Evolutionary conservation across 2,888 invertebrate genomes (phyloP).

Genomic region (Pseudococcus jackbeardsleyi): DNA sequence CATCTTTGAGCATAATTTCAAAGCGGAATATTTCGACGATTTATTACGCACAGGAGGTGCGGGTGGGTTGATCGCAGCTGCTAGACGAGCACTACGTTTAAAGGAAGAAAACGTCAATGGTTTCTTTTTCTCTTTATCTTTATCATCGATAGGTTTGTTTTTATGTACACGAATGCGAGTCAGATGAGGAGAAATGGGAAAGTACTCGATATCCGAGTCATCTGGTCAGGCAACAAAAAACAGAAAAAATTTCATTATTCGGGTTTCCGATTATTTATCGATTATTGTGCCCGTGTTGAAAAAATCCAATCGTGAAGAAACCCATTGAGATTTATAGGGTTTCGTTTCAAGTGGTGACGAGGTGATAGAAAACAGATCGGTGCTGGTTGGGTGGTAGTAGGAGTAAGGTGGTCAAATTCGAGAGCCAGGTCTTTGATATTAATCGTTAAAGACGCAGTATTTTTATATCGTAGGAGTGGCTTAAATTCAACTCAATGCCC

Average conservation of each 20-base stretch:
- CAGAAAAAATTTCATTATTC: conserved; percentile 52
- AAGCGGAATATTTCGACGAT: conserved; percentile 80
- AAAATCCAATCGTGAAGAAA: conserved; percentile 48
- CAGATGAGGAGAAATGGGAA: conserved; percentile 84
- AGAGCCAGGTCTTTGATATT: not conserved
- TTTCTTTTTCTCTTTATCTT: conserved; percentile 75
- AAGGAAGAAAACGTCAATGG: conserved; percentile 74
- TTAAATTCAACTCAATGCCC: not conserved
- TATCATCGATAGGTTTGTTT: conserved; percentile 71
- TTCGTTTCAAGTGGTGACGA: not conserved
- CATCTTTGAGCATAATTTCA: conserved; percentile 70
- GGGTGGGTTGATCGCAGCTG: conserved; percentile 73
- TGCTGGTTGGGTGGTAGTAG: not conserved
- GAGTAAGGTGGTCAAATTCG: not conserved
- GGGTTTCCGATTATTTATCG: conserved; percentile 35
- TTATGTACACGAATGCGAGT: conserved; percentile 85
- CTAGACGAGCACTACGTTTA: conserved; percentile 73
- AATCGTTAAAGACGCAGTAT: not conserved
- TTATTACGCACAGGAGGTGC: conserved; percentile 80
- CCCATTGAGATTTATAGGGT: conserved; percentile 3
- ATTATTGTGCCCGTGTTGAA: not conserved
- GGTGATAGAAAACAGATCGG: conserved; percentile 27
- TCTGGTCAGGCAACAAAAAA: conserved; percentile 69
- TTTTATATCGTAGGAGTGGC: not conserved
- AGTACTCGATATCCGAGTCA: conserved; percentile 83